A percentile compares a stretch with the other conserved stretches of the same genome.
Evolutionary conservation across 2,888 invertebrate species (phyloP).

Genomic region (Leptarthrus brevirostris): DNA sequence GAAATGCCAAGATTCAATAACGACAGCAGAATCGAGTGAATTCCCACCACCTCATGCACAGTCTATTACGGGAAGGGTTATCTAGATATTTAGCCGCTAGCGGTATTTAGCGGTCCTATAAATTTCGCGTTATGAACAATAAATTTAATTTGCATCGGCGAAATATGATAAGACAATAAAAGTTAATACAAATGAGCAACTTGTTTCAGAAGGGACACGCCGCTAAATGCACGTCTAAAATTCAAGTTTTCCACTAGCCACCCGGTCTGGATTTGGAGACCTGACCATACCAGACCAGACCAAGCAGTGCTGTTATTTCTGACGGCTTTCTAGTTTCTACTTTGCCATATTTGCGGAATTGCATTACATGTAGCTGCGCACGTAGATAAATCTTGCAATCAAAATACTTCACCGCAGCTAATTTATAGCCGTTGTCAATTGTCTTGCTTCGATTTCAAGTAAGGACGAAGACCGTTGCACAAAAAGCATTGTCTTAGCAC

Average conservation of each 20-base stretch:
- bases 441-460: background rate
- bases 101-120: slow-evolving; percentile 7
- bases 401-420: background rate
- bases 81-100: background rate
- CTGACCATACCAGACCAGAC: background rate
- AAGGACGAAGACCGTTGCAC: background rate
- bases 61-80: background rate
- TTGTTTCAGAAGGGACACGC: background rate
- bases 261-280: background rate
- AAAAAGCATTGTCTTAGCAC: too few relatives aligned
- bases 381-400: slow-evolving; percentile 36
- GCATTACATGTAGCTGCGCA: slow-evolving; percentile 18
- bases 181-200: background rate
- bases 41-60: background rate
- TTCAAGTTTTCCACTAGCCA: background rate
- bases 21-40: background rate
- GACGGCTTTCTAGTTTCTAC: background rate
- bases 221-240: background rate
- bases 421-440: slow-evolving; percentile 29
- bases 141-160: slow-evolving; percentile 2
- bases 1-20: background rate
- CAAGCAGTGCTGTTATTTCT: background rate
- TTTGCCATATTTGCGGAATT: slow-evolving; percentile 8
- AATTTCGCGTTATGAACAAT: slow-evolving; percentile 7
- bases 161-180: slow-evolving; percentile 11